Evolutionary conservation across 2,888 invertebrate genomes (phyloP).

Genomic region (Panopea generosa): DNA sequence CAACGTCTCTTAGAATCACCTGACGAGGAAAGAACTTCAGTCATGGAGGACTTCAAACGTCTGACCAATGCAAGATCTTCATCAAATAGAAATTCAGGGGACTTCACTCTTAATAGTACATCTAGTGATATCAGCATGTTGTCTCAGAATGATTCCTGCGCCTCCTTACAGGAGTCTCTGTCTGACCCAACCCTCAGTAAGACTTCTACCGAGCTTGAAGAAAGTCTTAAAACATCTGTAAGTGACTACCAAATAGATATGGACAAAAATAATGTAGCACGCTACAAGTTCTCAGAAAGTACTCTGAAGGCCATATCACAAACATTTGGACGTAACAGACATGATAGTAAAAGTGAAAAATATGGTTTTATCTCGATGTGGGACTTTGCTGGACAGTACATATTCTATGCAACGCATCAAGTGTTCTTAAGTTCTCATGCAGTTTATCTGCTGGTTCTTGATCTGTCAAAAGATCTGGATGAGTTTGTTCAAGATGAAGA

Average conservation of each 20-base stretch:
- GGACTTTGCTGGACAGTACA: slow-evolving; percentile 64
- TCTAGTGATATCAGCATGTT: not conserved
- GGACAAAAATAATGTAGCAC: slow-evolving; percentile 42
- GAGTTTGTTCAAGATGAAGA: slow-evolving; percentile 55
- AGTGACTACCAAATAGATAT: slow-evolving; percentile 15
- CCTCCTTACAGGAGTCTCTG: too few relatives aligned
- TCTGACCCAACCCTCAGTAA: too few relatives aligned
- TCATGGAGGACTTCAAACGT: slow-evolving; percentile 52
- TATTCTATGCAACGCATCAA: slow-evolving; percentile 62
- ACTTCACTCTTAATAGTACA: not conserved
- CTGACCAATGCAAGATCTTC: slow-evolving; percentile 7
- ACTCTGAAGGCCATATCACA: slow-evolving; percentile 46
- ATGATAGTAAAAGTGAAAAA: slow-evolving; percentile 30
- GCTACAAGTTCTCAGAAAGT: slow-evolving; percentile 58
- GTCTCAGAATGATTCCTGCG: too few relatives aligned
- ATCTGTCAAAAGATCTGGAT: slow-evolving; percentile 48
- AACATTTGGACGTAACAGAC: slow-evolving; percentile 39
- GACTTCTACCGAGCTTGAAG: too few relatives aligned
- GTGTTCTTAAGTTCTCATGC: slow-evolving; percentile 54
- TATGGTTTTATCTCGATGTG: slow-evolving; percentile 53
- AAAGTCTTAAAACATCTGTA: too few relatives aligned
- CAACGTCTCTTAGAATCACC: slow-evolving; percentile 53
- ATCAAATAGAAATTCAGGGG: slow-evolving; percentile 6
- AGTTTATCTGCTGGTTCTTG: slow-evolving; percentile 52
- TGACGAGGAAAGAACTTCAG: slow-evolving; percentile 41